phyloP scores from a whole-genome alignment of 2,113 vertebrate species.

The Pelecanoides urinatrix region DNA sequence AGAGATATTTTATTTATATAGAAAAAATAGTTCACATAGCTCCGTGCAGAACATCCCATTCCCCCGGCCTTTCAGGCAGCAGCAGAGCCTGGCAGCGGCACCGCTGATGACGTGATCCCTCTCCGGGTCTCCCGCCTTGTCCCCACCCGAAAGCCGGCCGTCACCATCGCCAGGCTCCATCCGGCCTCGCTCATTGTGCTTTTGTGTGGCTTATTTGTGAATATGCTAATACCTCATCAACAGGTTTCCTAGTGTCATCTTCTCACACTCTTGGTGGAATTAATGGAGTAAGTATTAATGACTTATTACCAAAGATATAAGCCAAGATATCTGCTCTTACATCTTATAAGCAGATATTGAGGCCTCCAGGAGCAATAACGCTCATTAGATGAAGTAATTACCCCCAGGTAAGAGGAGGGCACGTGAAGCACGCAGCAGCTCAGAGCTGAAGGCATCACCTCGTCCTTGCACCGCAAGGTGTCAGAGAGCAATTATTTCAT shows the following conservation, averaged over 20 bases:
- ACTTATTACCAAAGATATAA: too few species aligned
- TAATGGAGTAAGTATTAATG: rapidly evolving
- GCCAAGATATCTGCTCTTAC: too few species aligned
- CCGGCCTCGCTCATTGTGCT: neutral
- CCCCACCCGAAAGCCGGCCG: rapidly evolving
- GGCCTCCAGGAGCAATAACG: neutral
- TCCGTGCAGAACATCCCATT: neutral
- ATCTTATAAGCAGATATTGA: neutral
- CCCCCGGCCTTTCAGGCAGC: neutral
- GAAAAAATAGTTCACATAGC: neutral
- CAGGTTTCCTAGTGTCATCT: neutral
- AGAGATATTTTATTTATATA: slow-evolving; percentile 7
- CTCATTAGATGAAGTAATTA: neutral
- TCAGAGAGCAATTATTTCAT: neutral
- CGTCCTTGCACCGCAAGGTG: neutral
- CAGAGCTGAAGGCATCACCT: neutral
- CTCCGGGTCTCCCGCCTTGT: neutral
- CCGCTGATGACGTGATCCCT: rapidly evolving
- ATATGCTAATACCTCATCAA: neutral
- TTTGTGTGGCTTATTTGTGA: neutral
- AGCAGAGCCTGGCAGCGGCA: neutral
- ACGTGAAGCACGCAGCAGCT: neutral
- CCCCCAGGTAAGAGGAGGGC: neutral
- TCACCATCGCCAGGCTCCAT: neutral
- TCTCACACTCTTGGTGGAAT: neutral